Percentiles rank a stretch among this genome's conserved stretches.
phyloP scores from a whole-genome alignment of 2,888 invertebrate species.

The Caenorhabditis virilis region DNA sequence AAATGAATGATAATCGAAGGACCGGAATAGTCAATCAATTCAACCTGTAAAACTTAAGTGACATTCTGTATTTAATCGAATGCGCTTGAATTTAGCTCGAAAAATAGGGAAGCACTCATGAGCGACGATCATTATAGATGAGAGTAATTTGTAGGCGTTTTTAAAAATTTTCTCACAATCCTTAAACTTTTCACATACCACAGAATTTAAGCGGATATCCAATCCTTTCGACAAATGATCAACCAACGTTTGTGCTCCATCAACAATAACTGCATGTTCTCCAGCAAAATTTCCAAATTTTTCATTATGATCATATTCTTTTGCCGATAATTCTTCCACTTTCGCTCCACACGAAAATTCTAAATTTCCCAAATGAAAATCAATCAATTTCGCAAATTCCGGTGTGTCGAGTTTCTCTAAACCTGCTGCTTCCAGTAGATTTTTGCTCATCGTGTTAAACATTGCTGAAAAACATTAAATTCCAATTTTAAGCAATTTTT shows the following conservation, averaged over 20 bases:
- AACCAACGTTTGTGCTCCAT: conserved; percentile 68
- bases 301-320: conserved; percentile 72
- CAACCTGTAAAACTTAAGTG: neutral
- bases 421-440: conserved; percentile 13
- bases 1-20: conserved; percentile 6
- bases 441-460: conserved; percentile 16
- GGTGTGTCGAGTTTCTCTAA: conserved; percentile 9
- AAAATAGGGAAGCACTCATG: too few relatives aligned
- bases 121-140: too few relatives aligned
- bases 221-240: conserved; percentile 68
- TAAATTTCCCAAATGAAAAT: conserved; percentile 71
- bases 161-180: too few relatives aligned
- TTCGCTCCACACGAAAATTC: conserved; percentile 71
- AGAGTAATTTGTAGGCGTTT: neutral
- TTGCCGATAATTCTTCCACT: conserved; percentile 55
- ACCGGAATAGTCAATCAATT: neutral
- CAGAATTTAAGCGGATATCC: conserved; percentile 67
- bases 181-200: too few relatives aligned
- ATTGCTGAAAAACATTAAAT: conserved; percentile 15
- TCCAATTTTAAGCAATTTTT: too few relatives aligned
- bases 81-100: too few relatives aligned
- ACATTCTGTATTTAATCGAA: conserved; percentile 6
- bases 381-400: conserved; percentile 60
- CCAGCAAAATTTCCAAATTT: conserved; percentile 71
- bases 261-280: conserved; percentile 69